These are phyloP conservation scores for Cylindroiulus punctatus DNA, from an alignment of 2,888 invertebrate genomes.

Conservation along the genomic window DNA sequence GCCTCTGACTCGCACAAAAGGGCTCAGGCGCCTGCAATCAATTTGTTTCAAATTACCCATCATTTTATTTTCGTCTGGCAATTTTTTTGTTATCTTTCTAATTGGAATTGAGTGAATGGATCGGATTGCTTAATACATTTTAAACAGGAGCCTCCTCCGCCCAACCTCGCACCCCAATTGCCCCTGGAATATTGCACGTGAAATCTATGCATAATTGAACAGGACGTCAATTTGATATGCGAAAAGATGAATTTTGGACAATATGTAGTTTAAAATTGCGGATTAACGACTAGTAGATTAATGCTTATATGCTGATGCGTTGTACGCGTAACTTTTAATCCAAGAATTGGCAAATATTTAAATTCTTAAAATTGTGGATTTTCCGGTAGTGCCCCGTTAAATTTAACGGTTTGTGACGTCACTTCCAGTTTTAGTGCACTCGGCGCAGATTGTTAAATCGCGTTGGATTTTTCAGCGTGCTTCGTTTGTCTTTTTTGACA, in stretches of 20 bases:
- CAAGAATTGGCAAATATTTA: neutral
- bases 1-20: constrained; percentile 9
- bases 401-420: neutral
- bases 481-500: constrained; percentile 19
- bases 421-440: neutral
- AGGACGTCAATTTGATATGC: neutral
- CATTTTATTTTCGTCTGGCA: constrained; percentile 43
- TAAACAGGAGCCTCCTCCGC: neutral
- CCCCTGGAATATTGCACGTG: neutral
- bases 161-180: neutral
- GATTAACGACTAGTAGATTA: neutral
- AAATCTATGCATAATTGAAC: neutral
- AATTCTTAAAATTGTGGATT: neutral
- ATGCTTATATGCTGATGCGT: too few species aligned
- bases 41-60: constrained; percentile 46
- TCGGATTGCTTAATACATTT: constrained; percentile 20
- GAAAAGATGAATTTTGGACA: neutral
- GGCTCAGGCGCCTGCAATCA: constrained; percentile 40
- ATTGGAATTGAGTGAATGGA: constrained; percentile 32
- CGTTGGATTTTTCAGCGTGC: neutral
- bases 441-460: constrained; percentile 10
- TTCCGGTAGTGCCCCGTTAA: too few species aligned
- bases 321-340: too few species aligned
- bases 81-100: constrained; percentile 44
- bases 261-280: neutral